Evolutionary conservation across 2,797 vertebrate genomes (phyloP).

Genomic region (Enteromius paludinosus): DNA sequence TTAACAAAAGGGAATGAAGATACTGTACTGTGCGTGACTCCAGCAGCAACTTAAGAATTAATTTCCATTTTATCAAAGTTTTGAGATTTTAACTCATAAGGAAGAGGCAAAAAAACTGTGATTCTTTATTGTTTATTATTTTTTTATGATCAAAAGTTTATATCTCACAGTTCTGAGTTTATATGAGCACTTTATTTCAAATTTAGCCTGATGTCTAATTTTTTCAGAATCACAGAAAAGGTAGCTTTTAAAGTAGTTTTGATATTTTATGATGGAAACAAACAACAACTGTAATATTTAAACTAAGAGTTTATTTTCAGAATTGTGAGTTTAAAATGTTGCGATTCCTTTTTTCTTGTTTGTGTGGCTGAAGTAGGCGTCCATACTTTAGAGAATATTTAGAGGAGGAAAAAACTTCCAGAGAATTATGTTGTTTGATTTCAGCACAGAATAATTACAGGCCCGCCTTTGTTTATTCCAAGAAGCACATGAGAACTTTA

Average conservation of each 20-base stretch:
- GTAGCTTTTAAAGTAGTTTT: neutral
- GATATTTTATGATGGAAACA: neutral
- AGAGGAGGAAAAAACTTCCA: neutral
- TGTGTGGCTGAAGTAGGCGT: neutral
- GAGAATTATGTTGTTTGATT: neutral
- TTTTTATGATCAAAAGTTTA: neutral
- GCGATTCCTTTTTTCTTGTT: neutral
- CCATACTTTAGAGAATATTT: neutral
- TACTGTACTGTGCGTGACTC: neutral
- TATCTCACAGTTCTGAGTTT: too few relatives aligned
- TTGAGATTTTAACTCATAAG: neutral
- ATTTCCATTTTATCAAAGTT: neutral
- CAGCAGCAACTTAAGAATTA: neutral
- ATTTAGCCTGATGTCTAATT: too few relatives aligned
- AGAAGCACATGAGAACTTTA: neutral
- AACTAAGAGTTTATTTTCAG: neutral
- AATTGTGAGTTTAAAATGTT: neutral
- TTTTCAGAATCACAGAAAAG: too few relatives aligned
- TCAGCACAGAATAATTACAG: neutral
- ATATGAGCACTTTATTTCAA: too few relatives aligned
- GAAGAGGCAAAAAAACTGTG: neutral
- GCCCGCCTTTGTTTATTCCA: neutral
- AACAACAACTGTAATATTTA: neutral
- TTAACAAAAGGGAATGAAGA: conserved; percentile 43
- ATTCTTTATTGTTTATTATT: too few relatives aligned